Evolutionary conservation across 2,113 vertebrate species (phyloP).

Genomic region (Apeltes quadracus): DNA sequence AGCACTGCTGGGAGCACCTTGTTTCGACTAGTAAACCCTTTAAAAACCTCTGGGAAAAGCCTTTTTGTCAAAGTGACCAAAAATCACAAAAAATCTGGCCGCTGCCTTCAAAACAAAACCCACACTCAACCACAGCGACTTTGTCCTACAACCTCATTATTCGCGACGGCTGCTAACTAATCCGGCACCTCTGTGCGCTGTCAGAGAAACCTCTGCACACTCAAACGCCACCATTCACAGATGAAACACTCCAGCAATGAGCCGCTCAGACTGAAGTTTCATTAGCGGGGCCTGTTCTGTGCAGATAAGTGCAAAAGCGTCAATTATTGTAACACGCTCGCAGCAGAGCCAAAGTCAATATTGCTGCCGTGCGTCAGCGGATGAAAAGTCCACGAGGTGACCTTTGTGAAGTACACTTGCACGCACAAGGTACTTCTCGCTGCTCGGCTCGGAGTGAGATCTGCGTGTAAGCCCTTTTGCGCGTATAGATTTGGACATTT

Average conservation of each 20-base stretch:
- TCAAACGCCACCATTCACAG: constrained; percentile 23
- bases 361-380: constrained; percentile 28
- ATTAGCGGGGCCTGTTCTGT: constrained; percentile 66
- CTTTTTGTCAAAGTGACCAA: constrained; percentile 1
- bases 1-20: not conserved
- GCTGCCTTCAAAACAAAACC: constrained; percentile 14
- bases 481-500: constrained; percentile 4
- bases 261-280: constrained; percentile 59
- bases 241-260: constrained; percentile 48
- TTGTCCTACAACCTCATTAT: constrained; percentile 52
- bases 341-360: constrained; percentile 56
- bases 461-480: constrained; percentile 13
- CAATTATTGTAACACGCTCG: constrained; percentile 57
- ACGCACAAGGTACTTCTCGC: not conserved
- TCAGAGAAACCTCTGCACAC: constrained; percentile 40
- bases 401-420: constrained; percentile 16
- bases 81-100: constrained; percentile 12
- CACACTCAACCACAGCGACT: constrained; percentile 25
- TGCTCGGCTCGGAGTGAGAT: constrained; percentile 11
- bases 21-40: not conserved
- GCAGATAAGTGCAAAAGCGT: constrained; percentile 63
- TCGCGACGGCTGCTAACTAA: constrained; percentile 33
- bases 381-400: constrained; percentile 16
- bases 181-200: constrained; percentile 32
- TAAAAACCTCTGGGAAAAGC: not conserved